Conservation (phyloP, 2,797 vertebrate species). For the Hypotaenidia okinawae region DNA sequence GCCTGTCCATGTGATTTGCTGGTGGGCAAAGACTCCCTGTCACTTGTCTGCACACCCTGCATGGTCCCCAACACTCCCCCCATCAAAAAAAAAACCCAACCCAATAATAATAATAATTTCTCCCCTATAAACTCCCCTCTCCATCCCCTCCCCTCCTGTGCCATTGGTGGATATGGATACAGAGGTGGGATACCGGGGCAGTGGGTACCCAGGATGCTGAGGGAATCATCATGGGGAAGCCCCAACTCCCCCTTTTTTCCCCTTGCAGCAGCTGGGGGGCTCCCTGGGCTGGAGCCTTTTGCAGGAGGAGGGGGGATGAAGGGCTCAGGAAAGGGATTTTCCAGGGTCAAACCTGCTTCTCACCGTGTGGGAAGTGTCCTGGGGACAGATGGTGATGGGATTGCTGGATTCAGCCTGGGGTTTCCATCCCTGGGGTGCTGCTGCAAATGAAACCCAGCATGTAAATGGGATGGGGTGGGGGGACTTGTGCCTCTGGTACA, state of each 20-base stretch:
- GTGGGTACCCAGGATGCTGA: rapidly evolving
- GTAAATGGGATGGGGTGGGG: not conserved
- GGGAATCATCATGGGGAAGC: not conserved
- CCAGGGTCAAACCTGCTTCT: not conserved
- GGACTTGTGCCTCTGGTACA: not conserved
- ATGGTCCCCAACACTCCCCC: not conserved
- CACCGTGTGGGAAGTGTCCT: rapidly evolving
- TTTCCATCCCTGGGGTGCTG: not conserved
- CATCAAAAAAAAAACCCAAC: no score
- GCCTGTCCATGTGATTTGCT: not conserved
- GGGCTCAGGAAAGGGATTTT: not conserved
- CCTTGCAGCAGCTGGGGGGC: rapidly evolving
- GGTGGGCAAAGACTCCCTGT: rapidly evolving
- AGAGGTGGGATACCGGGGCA: no score
- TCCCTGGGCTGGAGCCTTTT: not conserved
- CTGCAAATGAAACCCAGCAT: rapidly evolving
- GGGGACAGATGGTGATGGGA: not conserved
- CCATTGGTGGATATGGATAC: not conserved
- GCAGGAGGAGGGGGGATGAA: not conserved
- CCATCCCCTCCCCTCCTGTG: not conserved
- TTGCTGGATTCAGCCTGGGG: not conserved
- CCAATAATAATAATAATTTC: not conserved
- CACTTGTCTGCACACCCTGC: not conserved
- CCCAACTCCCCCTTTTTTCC: not conserved
- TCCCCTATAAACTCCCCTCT: not conserved